Conservation (phyloP, 2,888 invertebrate species). For the Spilosoma lubricipeda region DNA sequence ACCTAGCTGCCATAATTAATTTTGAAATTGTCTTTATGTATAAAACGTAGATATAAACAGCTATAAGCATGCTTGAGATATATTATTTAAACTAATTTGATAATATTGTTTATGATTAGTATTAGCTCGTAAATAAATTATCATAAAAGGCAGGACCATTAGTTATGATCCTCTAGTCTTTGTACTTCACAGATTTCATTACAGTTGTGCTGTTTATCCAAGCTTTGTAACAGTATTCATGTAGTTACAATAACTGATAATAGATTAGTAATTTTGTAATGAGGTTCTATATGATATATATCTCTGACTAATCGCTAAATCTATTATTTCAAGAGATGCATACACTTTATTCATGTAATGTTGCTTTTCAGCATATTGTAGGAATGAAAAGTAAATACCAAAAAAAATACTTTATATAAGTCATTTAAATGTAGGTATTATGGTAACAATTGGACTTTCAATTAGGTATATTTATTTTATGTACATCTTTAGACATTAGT, state of each 20-base stretch:
- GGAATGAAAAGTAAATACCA: constrained; percentile 53
- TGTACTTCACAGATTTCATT: constrained; percentile 42
- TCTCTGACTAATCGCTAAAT: constrained; percentile 26
- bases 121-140: constrained; percentile 42
- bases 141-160: constrained; percentile 40
- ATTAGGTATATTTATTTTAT: constrained; percentile 57
- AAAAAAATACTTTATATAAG: constrained; percentile 52
- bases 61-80: constrained; percentile 60
- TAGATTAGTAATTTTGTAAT: constrained; percentile 33
- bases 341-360: constrained; percentile 18
- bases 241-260: constrained; percentile 35
- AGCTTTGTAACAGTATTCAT: constrained; percentile 33
- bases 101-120: constrained; percentile 50
- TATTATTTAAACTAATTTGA: constrained; percentile 50
- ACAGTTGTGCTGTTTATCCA: constrained; percentile 27
- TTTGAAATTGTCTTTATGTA: constrained; percentile 62
- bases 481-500: constrained; percentile 59
- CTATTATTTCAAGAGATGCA: constrained; percentile 13
- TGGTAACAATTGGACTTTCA: constrained; percentile 46
- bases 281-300: constrained; percentile 17
- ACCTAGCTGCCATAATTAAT: constrained; percentile 77
- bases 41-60: constrained; percentile 56
- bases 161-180: constrained; percentile 53
- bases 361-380: constrained; percentile 48
- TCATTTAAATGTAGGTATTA: constrained; percentile 38